phyloP scores from a whole-genome alignment of 2,797 vertebrate genomes.

The Sylvia borin region DNA sequence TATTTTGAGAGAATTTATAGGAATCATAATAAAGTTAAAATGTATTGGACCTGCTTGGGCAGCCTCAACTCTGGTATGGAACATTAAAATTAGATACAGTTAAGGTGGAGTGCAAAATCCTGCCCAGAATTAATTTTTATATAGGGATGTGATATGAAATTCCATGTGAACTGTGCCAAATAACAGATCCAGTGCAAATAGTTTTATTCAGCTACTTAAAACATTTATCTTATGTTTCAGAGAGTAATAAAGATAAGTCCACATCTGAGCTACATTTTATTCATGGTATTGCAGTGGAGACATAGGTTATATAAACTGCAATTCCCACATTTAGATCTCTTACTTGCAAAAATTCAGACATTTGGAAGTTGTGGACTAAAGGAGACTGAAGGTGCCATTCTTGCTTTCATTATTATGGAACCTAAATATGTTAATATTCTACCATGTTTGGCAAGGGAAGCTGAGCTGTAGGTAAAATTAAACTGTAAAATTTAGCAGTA shows the following conservation, averaged over 20 bases:
- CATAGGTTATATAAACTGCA: neutral
- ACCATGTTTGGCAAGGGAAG: neutral
- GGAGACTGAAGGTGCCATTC: neutral
- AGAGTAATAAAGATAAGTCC: neutral
- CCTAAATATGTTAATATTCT: neutral
- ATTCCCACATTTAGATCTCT: neutral
- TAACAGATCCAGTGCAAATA: neutral
- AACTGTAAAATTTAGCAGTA: neutral
- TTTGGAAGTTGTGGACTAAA: neutral
- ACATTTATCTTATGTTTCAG: neutral
- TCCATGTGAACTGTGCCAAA: neutral
- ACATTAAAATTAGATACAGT: neutral
- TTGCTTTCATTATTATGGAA: slow-evolving; percentile 3
- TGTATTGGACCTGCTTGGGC: neutral
- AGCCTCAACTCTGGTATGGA: neutral
- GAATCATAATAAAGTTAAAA: slow-evolving; percentile 16
- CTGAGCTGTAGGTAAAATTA: neutral
- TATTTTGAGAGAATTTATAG: slow-evolving; percentile 31
- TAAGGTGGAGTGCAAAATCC: neutral
- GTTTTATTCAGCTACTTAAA: neutral
- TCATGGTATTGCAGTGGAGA: neutral
- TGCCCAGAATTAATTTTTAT: slow-evolving; percentile 1
- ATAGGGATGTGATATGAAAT: neutral
- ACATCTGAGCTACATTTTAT: neutral
- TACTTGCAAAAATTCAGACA: neutral